Base-by-base conservation (phyloP, 2,797 vertebrate species). In the Enteromius fasciolatus region DNA sequence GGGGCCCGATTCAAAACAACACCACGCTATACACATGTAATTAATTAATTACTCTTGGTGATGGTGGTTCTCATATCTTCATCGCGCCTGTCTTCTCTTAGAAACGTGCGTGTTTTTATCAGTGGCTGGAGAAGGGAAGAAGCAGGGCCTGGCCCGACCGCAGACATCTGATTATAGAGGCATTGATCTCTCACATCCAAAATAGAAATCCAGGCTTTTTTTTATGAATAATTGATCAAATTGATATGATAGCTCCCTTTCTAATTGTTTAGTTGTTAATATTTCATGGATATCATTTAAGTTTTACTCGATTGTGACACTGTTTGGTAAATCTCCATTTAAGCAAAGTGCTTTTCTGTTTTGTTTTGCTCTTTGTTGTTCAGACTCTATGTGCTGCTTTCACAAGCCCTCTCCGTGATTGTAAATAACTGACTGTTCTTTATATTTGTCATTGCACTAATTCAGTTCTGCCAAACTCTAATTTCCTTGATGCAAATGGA, bases 211-310 rank as follows among this genome's bases (percentile, higher is more conserved):
- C 90, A 91, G 90, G 89, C 90, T 41, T 41, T 87, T 89, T 66
- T 33, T 85, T 59, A 91, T 94, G 91, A 94, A 95, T 94, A 93
- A 94, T 95, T 94, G 77, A 94, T 92, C 86, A 80, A 91, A 93
- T 92, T 94, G 91, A 91, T 91, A 93, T 93, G 91, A 93, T 92
- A 92, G 93, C 86, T 90, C 46, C 17, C 87, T 90, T 89, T 93
- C 91, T 93, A 93, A 94, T 94, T 93, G 92, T 94, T 95, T 91
- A 86, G 89, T 92, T 88, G 89, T 95, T 92, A 94, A 95, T 94
- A 93, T 93, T 94, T 95, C 78, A 94, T 93, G 91, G 87, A 81
- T 87, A 90, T 88, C 85, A 88, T 94, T 92, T 92, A 93, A 89
- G 82, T 82, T 91, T 85, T 87, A 87, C 82, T 86, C 77, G 84